Evolutionary conservation across 64 coral and sea anemone genomes (phyloP).

Genomic region (Orbicella faveolata): DNA sequence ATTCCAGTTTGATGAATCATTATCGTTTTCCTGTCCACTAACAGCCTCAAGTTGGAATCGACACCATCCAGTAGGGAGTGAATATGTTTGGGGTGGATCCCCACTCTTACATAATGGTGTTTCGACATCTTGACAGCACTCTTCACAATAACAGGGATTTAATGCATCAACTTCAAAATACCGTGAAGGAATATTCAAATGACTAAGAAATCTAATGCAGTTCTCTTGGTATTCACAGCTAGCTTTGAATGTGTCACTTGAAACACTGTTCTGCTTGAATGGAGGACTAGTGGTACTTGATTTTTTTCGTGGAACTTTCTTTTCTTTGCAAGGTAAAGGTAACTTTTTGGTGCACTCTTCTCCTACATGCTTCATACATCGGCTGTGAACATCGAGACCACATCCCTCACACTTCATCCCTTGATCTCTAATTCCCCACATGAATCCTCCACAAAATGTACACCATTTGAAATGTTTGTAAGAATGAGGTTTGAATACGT

Average conservation of each 20-base stretch:
- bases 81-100: conserved; percentile 87
- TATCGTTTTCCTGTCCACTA: not conserved
- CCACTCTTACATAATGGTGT: conserved; percentile 90
- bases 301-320: conserved; percentile 54
- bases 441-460: conserved; percentile 83
- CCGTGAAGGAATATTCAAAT: conserved; percentile 62
- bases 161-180: conserved; percentile 83
- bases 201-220: conserved; percentile 83
- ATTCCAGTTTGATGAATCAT: conserved; percentile 70
- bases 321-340: conserved; percentile 51
- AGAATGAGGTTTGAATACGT: conserved; percentile 76
- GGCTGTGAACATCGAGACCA: conserved; percentile 87
- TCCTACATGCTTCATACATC: conserved; percentile 65
- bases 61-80: conserved; percentile 91
- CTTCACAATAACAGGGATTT: conserved; percentile 96
- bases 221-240: conserved; percentile 89
- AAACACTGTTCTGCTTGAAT: conserved; percentile 45
- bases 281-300: conserved; percentile 19
- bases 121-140: conserved; percentile 96
- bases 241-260: conserved; percentile 62
- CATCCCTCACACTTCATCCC: conserved; percentile 90
- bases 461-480: conserved; percentile 99
- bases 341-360: conserved; percentile 57
- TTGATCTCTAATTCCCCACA: conserved; percentile 96
- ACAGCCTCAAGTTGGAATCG: conserved; percentile 70